Evolutionary conservation across 2,888 invertebrate genomes (phyloP).

Genomic region (Ochropacha duplaris): DNA sequence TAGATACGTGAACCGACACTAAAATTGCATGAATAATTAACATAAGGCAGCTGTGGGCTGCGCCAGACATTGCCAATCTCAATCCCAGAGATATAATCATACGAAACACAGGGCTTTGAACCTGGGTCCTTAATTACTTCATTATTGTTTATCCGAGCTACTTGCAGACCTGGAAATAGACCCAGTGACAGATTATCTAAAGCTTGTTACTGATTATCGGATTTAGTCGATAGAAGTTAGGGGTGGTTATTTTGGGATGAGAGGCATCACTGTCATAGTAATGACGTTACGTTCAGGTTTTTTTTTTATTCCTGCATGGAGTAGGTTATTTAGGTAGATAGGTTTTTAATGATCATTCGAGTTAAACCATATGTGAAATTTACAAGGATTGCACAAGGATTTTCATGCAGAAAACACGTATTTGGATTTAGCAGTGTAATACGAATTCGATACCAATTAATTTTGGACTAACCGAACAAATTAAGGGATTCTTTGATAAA

Average conservation of each 20-base stretch:
- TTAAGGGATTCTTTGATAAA: too few relatives aligned
- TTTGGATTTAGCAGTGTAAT: too few relatives aligned
- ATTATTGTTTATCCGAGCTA: neutral
- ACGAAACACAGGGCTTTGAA: neutral
- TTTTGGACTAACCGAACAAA: too few relatives aligned
- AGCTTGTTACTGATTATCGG: neutral
- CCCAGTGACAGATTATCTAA: neutral
- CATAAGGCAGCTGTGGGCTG: neutral
- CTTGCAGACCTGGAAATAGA: neutral
- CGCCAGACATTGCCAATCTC: neutral
- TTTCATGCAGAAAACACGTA: too few relatives aligned
- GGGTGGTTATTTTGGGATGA: neutral
- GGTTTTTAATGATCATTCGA: too few relatives aligned
- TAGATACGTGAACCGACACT: neutral
- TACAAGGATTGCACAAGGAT: too few relatives aligned
- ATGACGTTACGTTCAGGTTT: neutral
- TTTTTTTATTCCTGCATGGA: too few relatives aligned
- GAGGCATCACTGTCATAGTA: neutral
- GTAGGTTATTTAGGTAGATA: too few relatives aligned
- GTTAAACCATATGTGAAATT: too few relatives aligned
- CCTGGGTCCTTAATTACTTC: neutral
- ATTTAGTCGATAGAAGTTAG: neutral
- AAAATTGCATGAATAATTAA: conserved; percentile 1
- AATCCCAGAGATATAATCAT: neutral
- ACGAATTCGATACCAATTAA: too few relatives aligned